Evolutionary conservation across 2,113 vertebrate genomes (phyloP).

Genomic region (Thomomys bottae): DNA sequence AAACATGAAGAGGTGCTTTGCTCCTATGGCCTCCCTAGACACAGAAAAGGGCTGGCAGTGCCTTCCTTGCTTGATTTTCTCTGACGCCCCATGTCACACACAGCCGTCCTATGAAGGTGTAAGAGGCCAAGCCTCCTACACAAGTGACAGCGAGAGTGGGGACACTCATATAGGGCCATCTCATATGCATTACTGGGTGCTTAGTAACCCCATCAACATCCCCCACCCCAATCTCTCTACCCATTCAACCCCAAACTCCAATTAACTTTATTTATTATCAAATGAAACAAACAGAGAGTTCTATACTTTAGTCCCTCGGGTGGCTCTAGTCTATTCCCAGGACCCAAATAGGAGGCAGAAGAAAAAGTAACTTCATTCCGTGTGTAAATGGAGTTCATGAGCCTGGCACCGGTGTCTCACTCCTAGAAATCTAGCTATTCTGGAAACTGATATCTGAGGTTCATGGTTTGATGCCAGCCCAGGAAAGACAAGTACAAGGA

Average conservation of each 20-base stretch:
- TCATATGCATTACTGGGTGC: too few relatives aligned
- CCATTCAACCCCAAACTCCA: background rate
- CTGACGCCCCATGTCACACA: background rate
- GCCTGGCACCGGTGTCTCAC: too few relatives aligned
- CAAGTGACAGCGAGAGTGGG: background rate
- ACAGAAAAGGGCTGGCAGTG: too few relatives aligned
- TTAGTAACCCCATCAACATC: background rate
- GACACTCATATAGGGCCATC: background rate
- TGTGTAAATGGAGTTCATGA: background rate
- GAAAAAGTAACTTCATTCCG: background rate
- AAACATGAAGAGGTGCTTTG: background rate
- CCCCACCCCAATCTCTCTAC: background rate
- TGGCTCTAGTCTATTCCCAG: background rate
- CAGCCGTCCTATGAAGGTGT: background rate
- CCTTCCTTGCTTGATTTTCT: too few relatives aligned
- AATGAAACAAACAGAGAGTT: background rate
- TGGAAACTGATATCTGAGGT: too few relatives aligned
- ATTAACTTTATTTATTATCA: background rate
- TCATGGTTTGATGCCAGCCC: too few relatives aligned
- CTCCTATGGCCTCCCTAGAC: background rate
- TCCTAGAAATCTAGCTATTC: too few relatives aligned
- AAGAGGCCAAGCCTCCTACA: background rate
- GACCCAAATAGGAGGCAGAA: background rate
- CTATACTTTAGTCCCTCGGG: background rate
- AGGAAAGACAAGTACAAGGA: too few relatives aligned